These are phyloP conservation scores for Hycleus phaleratus DNA, from an alignment of 1,140 invertebrate genomes.

Conservation along the genomic window DNA sequence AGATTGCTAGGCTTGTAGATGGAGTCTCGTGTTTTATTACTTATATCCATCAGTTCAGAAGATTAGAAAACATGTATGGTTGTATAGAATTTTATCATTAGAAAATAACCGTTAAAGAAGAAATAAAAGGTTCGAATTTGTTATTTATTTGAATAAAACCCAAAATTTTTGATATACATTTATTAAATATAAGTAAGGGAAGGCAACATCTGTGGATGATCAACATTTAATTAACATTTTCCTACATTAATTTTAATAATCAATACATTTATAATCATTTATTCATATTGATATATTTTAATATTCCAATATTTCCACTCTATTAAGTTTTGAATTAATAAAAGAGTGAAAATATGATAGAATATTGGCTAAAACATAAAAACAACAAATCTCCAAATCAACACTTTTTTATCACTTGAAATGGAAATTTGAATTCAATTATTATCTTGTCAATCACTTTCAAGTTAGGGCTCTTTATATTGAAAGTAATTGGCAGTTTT, in stretches of 20 bases:
- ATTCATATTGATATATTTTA: not conserved
- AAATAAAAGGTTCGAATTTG: too few relatives aligned
- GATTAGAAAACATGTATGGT: too few relatives aligned
- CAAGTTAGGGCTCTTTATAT: constrained; percentile 14
- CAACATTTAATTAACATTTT: constrained; percentile 5
- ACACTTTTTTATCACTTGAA: not conserved
- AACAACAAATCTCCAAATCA: too few relatives aligned
- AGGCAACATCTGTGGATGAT: constrained; percentile 13
- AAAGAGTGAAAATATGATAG: not conserved
- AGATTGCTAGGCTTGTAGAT: too few relatives aligned
- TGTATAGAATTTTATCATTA: too few relatives aligned
- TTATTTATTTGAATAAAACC: not conserved
- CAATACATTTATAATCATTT: not conserved
- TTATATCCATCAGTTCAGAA: too few relatives aligned
- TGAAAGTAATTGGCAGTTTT: constrained; percentile 8
- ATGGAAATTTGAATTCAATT: not conserved
- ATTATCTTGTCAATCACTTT: constrained; percentile 10
- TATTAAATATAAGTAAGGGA: constrained; percentile 8
- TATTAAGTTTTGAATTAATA: not conserved
- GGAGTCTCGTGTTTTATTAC: too few relatives aligned
- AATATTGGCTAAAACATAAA: too few relatives aligned
- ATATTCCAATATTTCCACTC: not conserved
- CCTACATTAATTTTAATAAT: not conserved
- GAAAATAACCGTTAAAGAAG: too few relatives aligned
- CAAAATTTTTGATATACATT: constrained; percentile 1